phyloP scores from a whole-genome alignment of 1,140 invertebrate species.

The Drosophila bocki region DNA sequence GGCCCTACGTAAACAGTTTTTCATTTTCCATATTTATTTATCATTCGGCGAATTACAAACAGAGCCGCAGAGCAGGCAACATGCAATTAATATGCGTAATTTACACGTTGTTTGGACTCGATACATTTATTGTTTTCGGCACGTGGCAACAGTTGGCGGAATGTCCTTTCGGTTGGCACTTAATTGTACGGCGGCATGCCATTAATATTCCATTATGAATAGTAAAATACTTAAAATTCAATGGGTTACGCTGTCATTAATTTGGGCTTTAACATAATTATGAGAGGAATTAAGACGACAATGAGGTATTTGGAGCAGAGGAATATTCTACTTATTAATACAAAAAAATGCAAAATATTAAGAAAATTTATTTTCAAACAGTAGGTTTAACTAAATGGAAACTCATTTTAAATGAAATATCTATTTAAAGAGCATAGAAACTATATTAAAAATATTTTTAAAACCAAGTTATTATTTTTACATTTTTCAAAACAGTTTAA shows the following conservation, averaged over 20 bases:
- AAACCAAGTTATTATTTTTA: too few relatives aligned
- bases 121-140: constrained; percentile 62
- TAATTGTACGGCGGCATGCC: background rate
- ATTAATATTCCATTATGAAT: constrained; percentile 1
- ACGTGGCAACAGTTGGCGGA: constrained; percentile 36
- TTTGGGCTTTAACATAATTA: background rate
- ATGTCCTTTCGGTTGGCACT: constrained; percentile 2
- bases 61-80: constrained; percentile 47
- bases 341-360: too few relatives aligned
- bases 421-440: too few relatives aligned
- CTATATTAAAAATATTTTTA: too few relatives aligned
- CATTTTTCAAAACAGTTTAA: too few relatives aligned
- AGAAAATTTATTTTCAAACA: too few relatives aligned
- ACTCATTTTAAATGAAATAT: too few relatives aligned
- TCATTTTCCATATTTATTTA: constrained; percentile 59
- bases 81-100: constrained; percentile 69
- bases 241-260: constrained; percentile 7
- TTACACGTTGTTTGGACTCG: constrained; percentile 47
- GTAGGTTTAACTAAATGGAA: too few relatives aligned
- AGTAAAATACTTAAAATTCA: background rate
- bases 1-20: constrained; percentile 21
- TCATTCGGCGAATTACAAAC: constrained; percentile 42
- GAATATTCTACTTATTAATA: background rate
- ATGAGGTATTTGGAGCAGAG: background rate
- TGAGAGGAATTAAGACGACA: background rate